Evolutionary conservation across 2,113 vertebrate species (phyloP), one percentile per base, ranked within the genome.

Genomic region (Podocnemis expansa): DNA sequence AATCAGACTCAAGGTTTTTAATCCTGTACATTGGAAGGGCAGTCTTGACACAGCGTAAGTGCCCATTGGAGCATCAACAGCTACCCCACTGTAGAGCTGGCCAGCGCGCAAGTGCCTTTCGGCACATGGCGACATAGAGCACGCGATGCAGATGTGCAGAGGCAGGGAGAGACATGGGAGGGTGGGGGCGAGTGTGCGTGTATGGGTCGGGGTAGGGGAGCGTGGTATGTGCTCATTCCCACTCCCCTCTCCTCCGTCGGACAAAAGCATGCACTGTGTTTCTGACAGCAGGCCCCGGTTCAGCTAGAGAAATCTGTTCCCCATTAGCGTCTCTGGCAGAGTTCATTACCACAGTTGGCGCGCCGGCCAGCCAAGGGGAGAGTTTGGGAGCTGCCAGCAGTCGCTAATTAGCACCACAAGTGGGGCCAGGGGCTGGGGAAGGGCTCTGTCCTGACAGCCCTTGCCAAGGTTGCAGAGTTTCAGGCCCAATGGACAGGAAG

Each of bases 401-500:
- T 96, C 91, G 82, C 60, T 91, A 87, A 96, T 92, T 80, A 96
- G 90, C 92, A 91, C 95, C 93, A 85, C 85, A 6, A 95, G 80
- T 83, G 88, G 93, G 92, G 94, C 95, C 96, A 80, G 45, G 63
- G 63, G 75, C 93, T 60, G 89, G 88, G 95, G 91, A 91, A n/a
- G 83, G 90, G 75, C 90, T 88, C 87, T 0, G 10, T 88, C 91
- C 88, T 0, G 0, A 51, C n/a, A 47, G 79, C 85, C 82, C 49
- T 78, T 96, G 92, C 97, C 96, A 97, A 96, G 87, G 94, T 93
- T 93, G 90, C 83, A 17, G 85, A 80, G 0, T 1, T 47, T 81
- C 90, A 93, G 84, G 89, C 80, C 82, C 0, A 5, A 49, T 14
- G 93, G 78, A 94, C 85, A 56, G 45, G 1, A 41, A 38, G n/a